phyloP scores from a whole-genome alignment of 2,888 invertebrate species.

The Archips xylosteana region DNA sequence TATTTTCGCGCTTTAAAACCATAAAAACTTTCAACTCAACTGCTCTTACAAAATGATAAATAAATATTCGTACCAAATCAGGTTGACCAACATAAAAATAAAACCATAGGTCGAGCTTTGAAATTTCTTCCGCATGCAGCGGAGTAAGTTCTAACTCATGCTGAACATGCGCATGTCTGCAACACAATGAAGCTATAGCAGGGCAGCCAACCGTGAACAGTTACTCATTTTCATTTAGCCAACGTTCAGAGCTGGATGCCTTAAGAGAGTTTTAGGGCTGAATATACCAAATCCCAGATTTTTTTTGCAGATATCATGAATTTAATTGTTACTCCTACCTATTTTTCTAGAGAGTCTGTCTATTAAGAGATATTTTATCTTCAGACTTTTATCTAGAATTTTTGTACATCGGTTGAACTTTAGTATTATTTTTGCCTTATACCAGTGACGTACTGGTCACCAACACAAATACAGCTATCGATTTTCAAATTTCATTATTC shows the following conservation, averaged over 20 bases:
- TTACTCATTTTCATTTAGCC: background rate
- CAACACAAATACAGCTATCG: background rate
- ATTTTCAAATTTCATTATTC: background rate
- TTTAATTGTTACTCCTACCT: background rate
- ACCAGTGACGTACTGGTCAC: background rate
- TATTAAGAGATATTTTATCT: no score
- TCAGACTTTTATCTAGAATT: no score
- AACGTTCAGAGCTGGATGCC: background rate
- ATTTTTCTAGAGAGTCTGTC: no score
- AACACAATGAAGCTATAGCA: conserved; percentile 20
- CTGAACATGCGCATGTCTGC: conserved; percentile 17
- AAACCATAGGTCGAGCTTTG: conserved; percentile 23
- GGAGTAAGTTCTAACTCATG: conserved; percentile 5
- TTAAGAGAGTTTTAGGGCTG: background rate
- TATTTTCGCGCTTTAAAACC: no score
- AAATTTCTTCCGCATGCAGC: conserved; percentile 10
- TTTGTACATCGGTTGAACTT: no score
- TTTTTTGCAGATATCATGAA: background rate
- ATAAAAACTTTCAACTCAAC: background rate
- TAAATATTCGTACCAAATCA: background rate
- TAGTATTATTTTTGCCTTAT: no score
- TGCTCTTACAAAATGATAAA: background rate
- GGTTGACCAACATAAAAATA: conserved; percentile 15
- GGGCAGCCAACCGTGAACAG: conserved; percentile 10
- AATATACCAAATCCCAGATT: background rate